Evolutionary conservation across 2,113 vertebrate species (phyloP), one percentile per base, ranked within the genome.

Genomic region (Climacteris rufus): DNA sequence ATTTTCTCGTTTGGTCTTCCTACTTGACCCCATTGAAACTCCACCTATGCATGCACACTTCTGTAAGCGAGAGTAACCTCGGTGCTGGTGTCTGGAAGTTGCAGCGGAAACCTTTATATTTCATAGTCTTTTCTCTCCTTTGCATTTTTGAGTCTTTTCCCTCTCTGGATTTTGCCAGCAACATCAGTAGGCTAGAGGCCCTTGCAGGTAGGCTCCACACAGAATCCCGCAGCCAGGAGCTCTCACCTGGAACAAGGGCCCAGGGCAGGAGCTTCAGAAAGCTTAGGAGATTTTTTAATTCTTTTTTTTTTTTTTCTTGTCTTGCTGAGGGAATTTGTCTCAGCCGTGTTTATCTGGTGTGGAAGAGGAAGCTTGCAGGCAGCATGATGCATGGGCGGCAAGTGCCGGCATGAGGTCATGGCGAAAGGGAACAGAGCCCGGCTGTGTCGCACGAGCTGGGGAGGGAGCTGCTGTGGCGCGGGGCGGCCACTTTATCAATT

Each of bases 401-500:
- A 91, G 84, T 30, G 75, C 72, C 40, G 96, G 97, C 96, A 96
- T 98, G 97, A 98, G 96, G 98, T 98, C 98, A 98, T 94, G 88
- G 95, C 64, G 31, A 96, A 92, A 96, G 96, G 83, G 97, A 97
- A 97, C 97, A 98, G 97, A 95, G 96, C 93, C 81, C 7, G 90
- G 97, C 96, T 97, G 97, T 98, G 94, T 96, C 84, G 64, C 96
- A 69, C 18, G 20, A 30, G 87, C 87, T 91, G 91, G 95, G 95
- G 97, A 95, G 78, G 71, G 82, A 96, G 95, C 94, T 78, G 91
- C 76, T 57, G 77, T 7, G 56, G 78, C 59, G 56, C 69, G 9
- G 83, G 96, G 93, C 68, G 3, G 94, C 94, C 35, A 84, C 92
- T 87, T 98, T 98, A 98, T 98, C 98, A 97, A 97, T 98, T 98